Evolutionary conservation across 2,888 invertebrate genomes (phyloP).

Genomic region (Limenitis camilla): DNA sequence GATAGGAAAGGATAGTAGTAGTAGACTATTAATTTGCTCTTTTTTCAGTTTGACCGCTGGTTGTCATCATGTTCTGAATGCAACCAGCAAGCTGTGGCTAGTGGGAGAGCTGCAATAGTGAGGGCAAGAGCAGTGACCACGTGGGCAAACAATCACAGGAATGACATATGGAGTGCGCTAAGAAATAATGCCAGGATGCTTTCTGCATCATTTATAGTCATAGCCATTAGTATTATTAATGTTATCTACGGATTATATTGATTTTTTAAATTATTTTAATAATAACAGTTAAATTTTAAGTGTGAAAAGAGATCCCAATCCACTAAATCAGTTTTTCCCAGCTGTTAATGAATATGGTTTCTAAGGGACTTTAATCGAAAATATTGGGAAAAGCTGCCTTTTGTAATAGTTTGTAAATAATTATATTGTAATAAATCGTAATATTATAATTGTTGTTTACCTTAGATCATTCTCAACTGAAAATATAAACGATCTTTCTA

Average conservation of each 20-base stretch:
- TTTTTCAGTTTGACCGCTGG: constrained; percentile 49
- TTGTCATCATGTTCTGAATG: constrained; percentile 44
- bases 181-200: constrained; percentile 28
- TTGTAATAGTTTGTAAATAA: no score
- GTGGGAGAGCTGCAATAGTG: constrained; percentile 32
- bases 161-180: constrained; percentile 39
- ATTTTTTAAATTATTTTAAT: not conserved
- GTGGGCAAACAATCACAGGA: constrained; percentile 49
- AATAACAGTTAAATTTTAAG: not conserved
- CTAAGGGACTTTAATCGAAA: no score
- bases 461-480: no score
- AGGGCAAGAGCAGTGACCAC: constrained; percentile 30
- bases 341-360: no score
- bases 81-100: constrained; percentile 30
- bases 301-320: constrained; percentile 35
- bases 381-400: no score
- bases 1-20: not conserved
- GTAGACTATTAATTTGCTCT: not conserved
- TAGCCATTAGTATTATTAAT: not conserved
- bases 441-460: no score
- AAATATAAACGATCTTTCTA: no score
- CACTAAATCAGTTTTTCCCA: constrained; percentile 33
- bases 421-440: no score
- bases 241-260: not conserved
- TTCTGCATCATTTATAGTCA: not conserved